A percentile compares a stretch with the other conserved stretches of the same genome.
Conservation (phyloP, 2,113 vertebrate genomes). For the Cyanoderma ruficeps region DNA sequence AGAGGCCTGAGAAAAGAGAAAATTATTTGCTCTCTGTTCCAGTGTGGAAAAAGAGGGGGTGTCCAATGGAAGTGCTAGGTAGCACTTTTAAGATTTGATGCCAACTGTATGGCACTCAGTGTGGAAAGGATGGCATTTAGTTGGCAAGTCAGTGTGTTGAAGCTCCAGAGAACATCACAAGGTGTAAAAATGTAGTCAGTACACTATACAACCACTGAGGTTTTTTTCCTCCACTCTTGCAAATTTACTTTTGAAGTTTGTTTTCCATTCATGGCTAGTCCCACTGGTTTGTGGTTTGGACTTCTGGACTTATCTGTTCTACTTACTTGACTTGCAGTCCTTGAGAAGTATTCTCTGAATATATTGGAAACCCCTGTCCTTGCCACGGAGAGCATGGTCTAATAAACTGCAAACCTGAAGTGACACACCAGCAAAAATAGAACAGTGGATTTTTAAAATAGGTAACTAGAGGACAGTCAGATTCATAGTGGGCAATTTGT, state of each 20-base stretch:
- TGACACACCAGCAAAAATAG: background rate
- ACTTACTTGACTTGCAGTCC: background rate
- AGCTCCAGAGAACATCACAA: background rate
- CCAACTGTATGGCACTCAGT: background rate
- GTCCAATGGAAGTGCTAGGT: background rate
- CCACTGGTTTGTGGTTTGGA: background rate
- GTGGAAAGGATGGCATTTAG: background rate
- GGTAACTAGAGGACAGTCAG: background rate
- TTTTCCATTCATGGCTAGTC: background rate
- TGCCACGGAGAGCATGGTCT: background rate
- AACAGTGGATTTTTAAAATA: background rate
- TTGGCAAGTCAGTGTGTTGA: background rate
- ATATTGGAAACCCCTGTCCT: background rate
- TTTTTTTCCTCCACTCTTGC: background rate
- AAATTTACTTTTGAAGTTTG: background rate
- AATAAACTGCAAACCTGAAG: constrained; percentile 11
- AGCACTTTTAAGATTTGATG: background rate
- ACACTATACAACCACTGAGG: background rate
- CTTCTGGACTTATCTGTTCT: background rate
- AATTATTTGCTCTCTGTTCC: background rate
- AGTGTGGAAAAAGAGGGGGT: background rate
- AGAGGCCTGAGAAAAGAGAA: background rate
- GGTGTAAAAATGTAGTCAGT: background rate
- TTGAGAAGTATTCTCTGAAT: background rate
- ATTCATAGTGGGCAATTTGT: background rate